Base-by-base conservation (phyloP, 2,113 vertebrate genomes). In the Paramormyrops kingsleyae region DNA sequence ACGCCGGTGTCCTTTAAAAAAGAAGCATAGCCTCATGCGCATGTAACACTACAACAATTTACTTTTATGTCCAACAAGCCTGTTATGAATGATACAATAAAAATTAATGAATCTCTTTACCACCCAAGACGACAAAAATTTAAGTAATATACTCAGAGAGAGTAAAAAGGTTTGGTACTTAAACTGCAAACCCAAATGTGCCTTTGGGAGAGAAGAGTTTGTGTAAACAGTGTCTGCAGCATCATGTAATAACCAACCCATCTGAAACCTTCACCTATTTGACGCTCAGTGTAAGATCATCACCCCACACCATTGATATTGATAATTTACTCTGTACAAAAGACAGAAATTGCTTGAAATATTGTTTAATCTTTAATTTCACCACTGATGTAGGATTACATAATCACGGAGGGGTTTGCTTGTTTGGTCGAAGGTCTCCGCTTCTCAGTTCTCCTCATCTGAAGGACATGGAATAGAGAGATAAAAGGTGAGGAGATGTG, bases 391-490 rank as follows among this genome's bases (percentile, higher is more conserved):
- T 27, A 80, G 17, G 31, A 52, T 13, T 53, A 87, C n/a, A 17
- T 35, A 31, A 53, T n/a, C 17, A 15, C 2, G 2, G 4, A 56
- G 85, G 39, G 42, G 84, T 50, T 2, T 19, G 77, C 59, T 90
- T 47, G 53, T 77, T 89, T 90, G 90, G 90, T 90, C 90, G 88
- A 47, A 27, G 59, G 7, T 24, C 17, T 50, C 49, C 31, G 0
- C 39, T 49, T 44, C 53, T 92, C 62, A 92, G 80, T 88, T 90
- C 85, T 92, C 92, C 42, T 92, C 92, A 83, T 92, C 92, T 90
- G 56, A 52, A 56, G 80, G 31, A 31, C 50, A 87, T 53, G 49
- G 59, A 52, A 52, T 1, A n/a, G 19, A 56, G 13, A n/a, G 31
- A 80, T 42, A 80, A 17, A 17, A 19, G 35, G 74, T 35, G 5